These are phyloP conservation scores for Nyctibius bracteatus DNA, from an alignment of 2,113 vertebrate genomes.

Conservation along the genomic window DNA sequence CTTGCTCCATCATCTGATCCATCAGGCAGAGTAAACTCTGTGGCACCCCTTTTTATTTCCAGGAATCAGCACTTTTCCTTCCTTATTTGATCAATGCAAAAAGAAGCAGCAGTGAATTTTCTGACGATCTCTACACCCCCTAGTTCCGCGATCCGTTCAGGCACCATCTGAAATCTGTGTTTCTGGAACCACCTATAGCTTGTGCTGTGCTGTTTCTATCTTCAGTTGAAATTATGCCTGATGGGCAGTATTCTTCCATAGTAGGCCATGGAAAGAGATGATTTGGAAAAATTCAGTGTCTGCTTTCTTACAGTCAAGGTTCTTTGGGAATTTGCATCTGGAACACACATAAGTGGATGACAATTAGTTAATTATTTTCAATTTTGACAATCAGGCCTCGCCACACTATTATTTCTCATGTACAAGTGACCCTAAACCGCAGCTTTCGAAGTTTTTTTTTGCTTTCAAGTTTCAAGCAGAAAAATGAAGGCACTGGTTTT, in stretches of 20 bases:
- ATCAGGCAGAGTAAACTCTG: not conserved
- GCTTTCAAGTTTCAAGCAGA: not conserved
- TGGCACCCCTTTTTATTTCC: not conserved
- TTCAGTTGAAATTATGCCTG: not conserved
- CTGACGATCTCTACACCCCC: not conserved
- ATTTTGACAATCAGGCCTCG: not conserved
- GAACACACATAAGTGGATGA: not conserved
- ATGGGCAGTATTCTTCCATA: not conserved
- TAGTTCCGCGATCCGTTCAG: not conserved
- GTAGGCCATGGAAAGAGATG: not conserved
- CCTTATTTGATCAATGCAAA: not conserved
- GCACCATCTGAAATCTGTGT: not conserved
- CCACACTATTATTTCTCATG: not conserved
- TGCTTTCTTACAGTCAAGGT: not conserved
- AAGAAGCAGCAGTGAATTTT: not conserved
- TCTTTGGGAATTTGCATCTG: not conserved
- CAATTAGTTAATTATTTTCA: not conserved
- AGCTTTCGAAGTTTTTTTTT: not conserved
- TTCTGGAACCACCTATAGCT: not conserved
- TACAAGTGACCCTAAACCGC: not conserved
- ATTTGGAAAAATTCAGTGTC: not conserved
- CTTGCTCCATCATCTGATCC: not conserved
- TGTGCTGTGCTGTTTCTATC: not conserved
- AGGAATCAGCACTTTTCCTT: not conserved
- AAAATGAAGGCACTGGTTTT: rapidly evolving